Percentiles rank a stretch among this genome's conserved stretches.
phyloP scores from a whole-genome alignment of 2,888 invertebrate species.

The Mystacides longicornis region DNA sequence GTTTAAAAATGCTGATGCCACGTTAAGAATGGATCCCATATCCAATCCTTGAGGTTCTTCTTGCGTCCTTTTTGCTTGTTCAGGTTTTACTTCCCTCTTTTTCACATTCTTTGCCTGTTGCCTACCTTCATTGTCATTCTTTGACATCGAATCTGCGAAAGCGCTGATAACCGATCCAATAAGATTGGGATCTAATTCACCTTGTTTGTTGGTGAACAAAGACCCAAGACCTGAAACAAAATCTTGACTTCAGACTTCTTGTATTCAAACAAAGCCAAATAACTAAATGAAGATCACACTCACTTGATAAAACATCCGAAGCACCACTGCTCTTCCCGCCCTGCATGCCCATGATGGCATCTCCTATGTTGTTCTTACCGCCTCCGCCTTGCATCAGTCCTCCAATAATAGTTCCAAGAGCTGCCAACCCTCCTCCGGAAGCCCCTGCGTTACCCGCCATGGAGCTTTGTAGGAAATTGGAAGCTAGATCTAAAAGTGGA shows the following conservation, averaged over 20 bases:
- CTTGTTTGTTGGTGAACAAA: conserved; percentile 50
- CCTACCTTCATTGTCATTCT: conserved; percentile 13
- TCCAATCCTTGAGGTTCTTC: conserved; percentile 33
- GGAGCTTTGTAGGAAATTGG: conserved; percentile 59
- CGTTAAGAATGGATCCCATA: conserved; percentile 45
- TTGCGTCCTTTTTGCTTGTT: conserved; percentile 26
- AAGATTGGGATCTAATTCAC: conserved; percentile 52
- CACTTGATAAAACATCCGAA: conserved; percentile 47
- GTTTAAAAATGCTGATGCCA: conserved; percentile 50
- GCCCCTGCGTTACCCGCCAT: conserved; percentile 32
- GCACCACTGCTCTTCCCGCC: conserved; percentile 33
- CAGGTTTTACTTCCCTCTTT: conserved; percentile 27
- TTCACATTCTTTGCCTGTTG: conserved; percentile 32
- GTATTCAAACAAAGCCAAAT: no score
- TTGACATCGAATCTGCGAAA: conserved; percentile 33
- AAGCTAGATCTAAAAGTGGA: conserved; percentile 62
- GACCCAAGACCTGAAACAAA: conserved; percentile 41
- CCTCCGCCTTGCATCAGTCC: conserved; percentile 64
- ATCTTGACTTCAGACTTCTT: no score
- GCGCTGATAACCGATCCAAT: conserved; percentile 43
- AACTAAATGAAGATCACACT: no score
- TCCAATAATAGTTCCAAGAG: conserved; percentile 59
- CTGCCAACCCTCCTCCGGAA: conserved; percentile 45
- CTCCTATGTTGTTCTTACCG: conserved; percentile 49
- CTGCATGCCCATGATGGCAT: conserved; percentile 34